Conservation (phyloP, 2,797 vertebrate genomes). For the Rhabdophis nuchalis region DNA sequence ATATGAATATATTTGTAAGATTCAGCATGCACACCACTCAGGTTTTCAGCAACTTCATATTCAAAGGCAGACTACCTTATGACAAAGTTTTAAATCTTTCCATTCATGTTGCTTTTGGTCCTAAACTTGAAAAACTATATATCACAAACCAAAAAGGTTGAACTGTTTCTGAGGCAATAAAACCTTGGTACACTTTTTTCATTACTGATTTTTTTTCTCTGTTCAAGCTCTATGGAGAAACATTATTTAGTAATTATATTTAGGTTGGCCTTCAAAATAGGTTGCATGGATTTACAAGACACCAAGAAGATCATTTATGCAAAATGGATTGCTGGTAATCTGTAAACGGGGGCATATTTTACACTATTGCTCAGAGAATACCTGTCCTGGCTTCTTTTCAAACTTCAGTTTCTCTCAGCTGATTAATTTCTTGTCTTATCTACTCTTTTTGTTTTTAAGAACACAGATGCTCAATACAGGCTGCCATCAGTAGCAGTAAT, state of each 20-base stretch:
- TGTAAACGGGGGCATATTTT: background rate
- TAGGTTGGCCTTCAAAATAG: background rate
- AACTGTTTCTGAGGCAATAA: background rate
- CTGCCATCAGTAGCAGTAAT: background rate
- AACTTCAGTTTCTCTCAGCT: background rate
- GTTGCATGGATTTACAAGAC: background rate
- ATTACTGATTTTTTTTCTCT: background rate
- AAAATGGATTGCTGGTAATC: background rate
- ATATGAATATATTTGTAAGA: background rate
- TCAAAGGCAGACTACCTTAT: background rate
- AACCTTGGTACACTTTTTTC: background rate
- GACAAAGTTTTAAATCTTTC: background rate
- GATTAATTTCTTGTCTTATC: background rate
- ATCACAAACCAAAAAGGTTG: background rate
- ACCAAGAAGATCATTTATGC: background rate
- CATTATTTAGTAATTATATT: background rate
- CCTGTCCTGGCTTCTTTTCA: background rate
- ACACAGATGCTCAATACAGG: background rate
- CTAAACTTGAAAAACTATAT: background rate
- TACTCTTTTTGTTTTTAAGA: background rate
- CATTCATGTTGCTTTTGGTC: background rate
- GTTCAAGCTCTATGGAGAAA: background rate
- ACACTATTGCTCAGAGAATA: background rate
- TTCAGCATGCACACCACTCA: background rate
- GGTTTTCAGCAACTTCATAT: background rate